Percentiles rank a stretch among this genome's conserved stretches.
phyloP scores from a whole-genome alignment of 1,140 invertebrate species.

The Aricia agestis region DNA sequence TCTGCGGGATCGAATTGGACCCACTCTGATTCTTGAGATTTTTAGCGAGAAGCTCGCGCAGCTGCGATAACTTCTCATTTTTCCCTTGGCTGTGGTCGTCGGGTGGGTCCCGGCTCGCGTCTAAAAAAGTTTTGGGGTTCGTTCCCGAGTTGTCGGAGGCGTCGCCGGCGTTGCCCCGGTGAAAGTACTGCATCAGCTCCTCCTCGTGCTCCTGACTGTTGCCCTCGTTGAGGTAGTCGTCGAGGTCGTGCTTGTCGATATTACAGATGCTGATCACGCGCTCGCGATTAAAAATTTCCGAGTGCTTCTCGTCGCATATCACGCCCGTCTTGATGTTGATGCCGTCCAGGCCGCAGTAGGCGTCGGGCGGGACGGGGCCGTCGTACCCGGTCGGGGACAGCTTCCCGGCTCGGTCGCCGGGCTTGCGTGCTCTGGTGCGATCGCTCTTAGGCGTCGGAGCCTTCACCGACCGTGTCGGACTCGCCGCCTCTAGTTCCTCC shows the following conservation, averaged over 20 bases:
- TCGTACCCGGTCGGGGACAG: conserved; percentile 41
- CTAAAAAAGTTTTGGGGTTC: conserved; percentile 61
- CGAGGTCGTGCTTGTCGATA: conserved; percentile 85
- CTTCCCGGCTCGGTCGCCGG: conserved; percentile 37
- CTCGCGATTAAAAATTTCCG: conserved; percentile 76
- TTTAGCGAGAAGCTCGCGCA: conserved; percentile 83
- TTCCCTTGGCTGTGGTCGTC: conserved; percentile 71
- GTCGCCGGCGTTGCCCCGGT: conserved; percentile 66
- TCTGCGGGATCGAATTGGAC: conserved; percentile 42
- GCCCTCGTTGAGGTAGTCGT: conserved; percentile 86
- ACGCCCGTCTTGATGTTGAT: conserved; percentile 66
- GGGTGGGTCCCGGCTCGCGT: conserved; percentile 61
- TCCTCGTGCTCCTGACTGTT: conserved; percentile 89
- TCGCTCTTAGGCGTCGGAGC: conserved; percentile 56
- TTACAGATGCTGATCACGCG: conserved; percentile 82
- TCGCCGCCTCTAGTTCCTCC: conserved; percentile 70
- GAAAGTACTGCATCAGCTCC: conserved; percentile 87
- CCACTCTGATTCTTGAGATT: conserved; percentile 77
- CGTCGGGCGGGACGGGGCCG: conserved; percentile 46
- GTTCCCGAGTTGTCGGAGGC: conserved; percentile 29
- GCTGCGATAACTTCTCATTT: conserved; percentile 82
- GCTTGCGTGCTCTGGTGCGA: conserved; percentile 41
- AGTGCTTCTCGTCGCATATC: conserved; percentile 71
- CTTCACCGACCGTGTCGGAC: conserved; percentile 62
- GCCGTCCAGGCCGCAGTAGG: conserved; percentile 66